Evolutionary conservation across 2,888 invertebrate species (phyloP).

Genomic region (Zygogramma bicolorata): DNA sequence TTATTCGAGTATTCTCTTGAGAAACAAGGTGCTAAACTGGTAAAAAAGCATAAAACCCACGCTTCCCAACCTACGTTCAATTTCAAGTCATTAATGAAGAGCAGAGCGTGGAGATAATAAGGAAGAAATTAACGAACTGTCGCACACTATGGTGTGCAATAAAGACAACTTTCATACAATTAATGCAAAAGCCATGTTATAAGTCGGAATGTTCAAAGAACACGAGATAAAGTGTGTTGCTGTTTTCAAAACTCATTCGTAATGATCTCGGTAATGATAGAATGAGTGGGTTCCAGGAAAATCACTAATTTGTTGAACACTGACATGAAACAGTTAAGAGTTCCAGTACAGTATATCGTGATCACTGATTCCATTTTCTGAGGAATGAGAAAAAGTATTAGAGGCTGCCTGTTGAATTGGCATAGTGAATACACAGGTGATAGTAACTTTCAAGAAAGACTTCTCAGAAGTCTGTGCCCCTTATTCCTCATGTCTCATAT

Average conservation of each 20-base stretch:
- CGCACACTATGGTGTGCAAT: slow-evolving; percentile 47
- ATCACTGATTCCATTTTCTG: too few species aligned
- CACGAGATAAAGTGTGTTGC: slow-evolving; percentile 23
- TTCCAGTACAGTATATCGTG: too few species aligned
- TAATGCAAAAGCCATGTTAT: slow-evolving; percentile 50
- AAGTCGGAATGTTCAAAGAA: slow-evolving; percentile 49
- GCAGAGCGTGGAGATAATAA: slow-evolving; percentile 48
- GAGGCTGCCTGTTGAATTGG: too few species aligned
- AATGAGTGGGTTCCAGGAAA: slow-evolving; percentile 20
- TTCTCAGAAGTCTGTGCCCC: too few species aligned
- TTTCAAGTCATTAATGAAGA: slow-evolving; percentile 22
- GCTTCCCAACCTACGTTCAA: slow-evolving; percentile 29
- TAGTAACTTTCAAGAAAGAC: too few species aligned
- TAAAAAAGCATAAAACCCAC: slow-evolving; percentile 13
- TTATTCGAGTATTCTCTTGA: too few species aligned
- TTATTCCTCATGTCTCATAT: too few species aligned
- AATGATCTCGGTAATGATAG: slow-evolving; percentile 10
- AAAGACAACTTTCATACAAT: slow-evolving; percentile 48
- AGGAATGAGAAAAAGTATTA: too few species aligned
- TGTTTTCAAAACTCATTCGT: slow-evolving; percentile 7
- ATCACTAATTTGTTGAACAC: slow-evolving; percentile 7
- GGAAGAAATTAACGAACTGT: slow-evolving; percentile 54
- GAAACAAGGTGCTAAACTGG: neutral
- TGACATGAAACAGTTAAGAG: neutral
- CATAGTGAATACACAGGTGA: too few species aligned